These are phyloP conservation scores for Xanthia icteritia DNA, from an alignment of 2,888 invertebrate species.

Conservation along the genomic window DNA sequence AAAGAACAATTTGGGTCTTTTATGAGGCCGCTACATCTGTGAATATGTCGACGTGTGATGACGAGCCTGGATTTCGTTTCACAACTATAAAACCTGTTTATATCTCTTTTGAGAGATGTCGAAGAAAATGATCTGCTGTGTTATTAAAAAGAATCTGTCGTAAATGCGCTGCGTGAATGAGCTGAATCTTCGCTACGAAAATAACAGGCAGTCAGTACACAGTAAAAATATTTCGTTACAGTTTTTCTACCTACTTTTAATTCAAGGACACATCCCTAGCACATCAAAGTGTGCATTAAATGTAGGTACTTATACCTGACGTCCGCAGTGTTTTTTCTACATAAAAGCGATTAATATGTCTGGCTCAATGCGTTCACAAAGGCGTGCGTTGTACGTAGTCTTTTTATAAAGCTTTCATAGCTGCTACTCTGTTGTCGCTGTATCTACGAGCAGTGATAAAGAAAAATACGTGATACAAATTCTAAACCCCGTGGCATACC, in stretches of 20 bases:
- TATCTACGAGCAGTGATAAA: constrained; percentile 73
- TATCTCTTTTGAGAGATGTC: constrained; percentile 29
- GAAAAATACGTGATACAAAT: constrained; percentile 57
- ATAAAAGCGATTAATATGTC: constrained; percentile 80
- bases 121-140: constrained; percentile 30
- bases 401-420: constrained; percentile 80
- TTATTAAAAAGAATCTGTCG: constrained; percentile 41
- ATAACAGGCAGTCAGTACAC: not conserved
- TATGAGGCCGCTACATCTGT: constrained; percentile 70
- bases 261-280: not conserved
- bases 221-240: not conserved
- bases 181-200: not conserved
- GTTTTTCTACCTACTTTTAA: constrained; percentile 7
- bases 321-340: constrained; percentile 72
- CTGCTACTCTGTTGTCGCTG: constrained; percentile 50
- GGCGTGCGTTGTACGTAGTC: constrained; percentile 71
- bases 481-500: constrained; percentile 33
- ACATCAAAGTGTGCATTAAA: constrained; percentile 41
- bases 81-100: constrained; percentile 58
- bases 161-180: not conserved
- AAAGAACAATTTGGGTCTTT: constrained; percentile 72
- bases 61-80: constrained; percentile 50
- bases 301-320: constrained; percentile 35
- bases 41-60: constrained; percentile 66
- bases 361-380: constrained; percentile 82